Percentiles rank a stretch among this genome's conserved stretches.
These are phyloP conservation scores for Campopleginae sp. DNA, from an alignment of 2,888 invertebrate genomes.

Conservation along the genomic window DNA sequence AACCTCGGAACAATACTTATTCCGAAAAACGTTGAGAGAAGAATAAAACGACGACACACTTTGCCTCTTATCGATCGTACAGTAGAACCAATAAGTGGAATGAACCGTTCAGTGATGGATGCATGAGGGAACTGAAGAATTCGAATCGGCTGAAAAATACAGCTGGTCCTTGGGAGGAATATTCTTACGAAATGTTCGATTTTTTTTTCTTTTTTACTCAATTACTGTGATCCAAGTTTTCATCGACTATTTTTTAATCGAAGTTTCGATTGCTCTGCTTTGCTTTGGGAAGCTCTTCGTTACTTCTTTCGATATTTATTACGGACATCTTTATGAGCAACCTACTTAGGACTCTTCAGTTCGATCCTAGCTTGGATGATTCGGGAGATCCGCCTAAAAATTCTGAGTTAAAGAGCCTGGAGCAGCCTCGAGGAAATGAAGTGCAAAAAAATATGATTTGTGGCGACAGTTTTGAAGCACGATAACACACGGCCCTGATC, in stretches of 20 bases:
- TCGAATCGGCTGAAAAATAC: too few relatives aligned
- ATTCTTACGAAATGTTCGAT: too few relatives aligned
- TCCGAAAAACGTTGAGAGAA: neutral
- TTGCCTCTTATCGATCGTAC: neutral
- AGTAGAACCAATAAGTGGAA: neutral
- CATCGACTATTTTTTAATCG: neutral
- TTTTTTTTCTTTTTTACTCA: too few relatives aligned
- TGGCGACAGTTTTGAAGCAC: neutral
- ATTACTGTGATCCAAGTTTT: too few relatives aligned
- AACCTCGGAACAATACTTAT: neutral
- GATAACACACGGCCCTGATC: conserved; percentile 34
- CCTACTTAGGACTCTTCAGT: conserved; percentile 5
- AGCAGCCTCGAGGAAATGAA: neutral
- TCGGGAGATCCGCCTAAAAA: neutral
- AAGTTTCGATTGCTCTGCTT: neutral
- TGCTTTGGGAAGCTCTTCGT: neutral
- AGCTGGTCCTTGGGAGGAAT: too few relatives aligned
- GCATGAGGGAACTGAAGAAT: too few relatives aligned
- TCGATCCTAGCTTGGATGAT: neutral
- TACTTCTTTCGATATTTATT: neutral
- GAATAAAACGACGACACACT: too few relatives aligned
- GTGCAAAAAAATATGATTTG: neutral
- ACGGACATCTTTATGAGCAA: conserved; percentile 8
- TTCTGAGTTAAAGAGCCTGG: conserved; percentile 4
- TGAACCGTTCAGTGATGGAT: too few relatives aligned